These are phyloP conservation scores for Gari tellinella DNA, from an alignment of 2,888 invertebrate genomes.

Conservation along the genomic window DNA sequence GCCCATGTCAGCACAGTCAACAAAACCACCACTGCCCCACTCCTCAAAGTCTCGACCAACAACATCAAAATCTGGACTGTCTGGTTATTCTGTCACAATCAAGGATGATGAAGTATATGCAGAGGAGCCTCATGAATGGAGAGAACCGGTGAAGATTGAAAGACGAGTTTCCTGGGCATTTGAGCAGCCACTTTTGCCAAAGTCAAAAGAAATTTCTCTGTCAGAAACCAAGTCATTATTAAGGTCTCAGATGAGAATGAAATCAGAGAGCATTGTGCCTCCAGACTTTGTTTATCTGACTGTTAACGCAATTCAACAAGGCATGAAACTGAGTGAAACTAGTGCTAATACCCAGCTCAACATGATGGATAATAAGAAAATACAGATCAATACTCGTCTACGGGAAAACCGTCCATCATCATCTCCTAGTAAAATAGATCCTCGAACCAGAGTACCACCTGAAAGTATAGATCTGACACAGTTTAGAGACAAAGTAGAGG, in stretches of 20 bases:
- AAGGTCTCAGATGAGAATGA: conserved; percentile 81
- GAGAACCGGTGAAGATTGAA: conserved; percentile 53
- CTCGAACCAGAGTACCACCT: conserved; percentile 77
- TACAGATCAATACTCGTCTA: conserved; percentile 39
- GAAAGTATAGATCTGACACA: conserved; percentile 73
- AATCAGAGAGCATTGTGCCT: conserved; percentile 75
- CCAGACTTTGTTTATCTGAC: conserved; percentile 83
- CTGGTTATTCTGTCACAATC: conserved; percentile 69
- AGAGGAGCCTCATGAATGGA: conserved; percentile 42
- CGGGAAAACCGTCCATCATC: conserved; percentile 75
- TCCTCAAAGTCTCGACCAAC: conserved; percentile 62
- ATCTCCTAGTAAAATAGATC: conserved; percentile 81
- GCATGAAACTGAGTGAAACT: conserved; percentile 73
- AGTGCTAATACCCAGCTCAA: conserved; percentile 73
- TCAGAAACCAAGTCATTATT: conserved; percentile 82
- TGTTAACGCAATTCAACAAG: conserved; percentile 80
- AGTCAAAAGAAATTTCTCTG: conserved; percentile 74
- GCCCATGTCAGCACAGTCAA: conserved; percentile 44
- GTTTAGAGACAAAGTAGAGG: conserved; percentile 59
- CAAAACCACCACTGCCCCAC: conserved; percentile 62
- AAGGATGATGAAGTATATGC: conserved; percentile 67
- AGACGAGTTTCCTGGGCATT: conserved; percentile 83
- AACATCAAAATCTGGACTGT: conserved; percentile 66
- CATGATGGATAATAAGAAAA: conserved; percentile 50
- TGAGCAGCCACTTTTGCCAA: conserved; percentile 76